Percentiles rank a stretch among this genome's conserved stretches.
Evolutionary conservation across 2,888 invertebrate genomes (phyloP).

Genomic region (Scelioninae gen. 2): DNA sequence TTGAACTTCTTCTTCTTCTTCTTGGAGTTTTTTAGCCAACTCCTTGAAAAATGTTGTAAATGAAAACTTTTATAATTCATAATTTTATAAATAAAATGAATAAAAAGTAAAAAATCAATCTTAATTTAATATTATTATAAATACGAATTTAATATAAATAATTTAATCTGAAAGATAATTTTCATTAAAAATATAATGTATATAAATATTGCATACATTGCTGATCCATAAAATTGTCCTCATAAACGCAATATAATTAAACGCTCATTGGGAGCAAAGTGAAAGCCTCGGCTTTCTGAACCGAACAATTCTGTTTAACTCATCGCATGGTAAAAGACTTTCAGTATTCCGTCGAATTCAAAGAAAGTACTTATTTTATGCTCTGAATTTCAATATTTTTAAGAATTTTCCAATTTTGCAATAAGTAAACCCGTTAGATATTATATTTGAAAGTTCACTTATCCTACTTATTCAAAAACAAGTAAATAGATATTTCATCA

Average conservation of each 20-base stretch:
- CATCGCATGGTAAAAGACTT: slow-evolving; percentile 29
- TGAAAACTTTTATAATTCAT: no score
- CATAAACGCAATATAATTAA: slow-evolving; percentile 36
- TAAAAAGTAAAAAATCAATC: no score
- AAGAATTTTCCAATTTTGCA: background rate
- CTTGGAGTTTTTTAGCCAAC: slow-evolving; percentile 85
- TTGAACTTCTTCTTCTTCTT: slow-evolving; percentile 83
- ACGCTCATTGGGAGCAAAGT: slow-evolving; percentile 45
- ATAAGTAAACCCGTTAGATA: slow-evolving; percentile 18
- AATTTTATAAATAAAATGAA: no score
- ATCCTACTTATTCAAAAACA: background rate
- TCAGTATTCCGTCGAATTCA: slow-evolving; percentile 29
- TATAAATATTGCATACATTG: slow-evolving; percentile 1
- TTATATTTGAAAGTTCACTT: slow-evolving; percentile 20
- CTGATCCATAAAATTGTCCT: slow-evolving; percentile 39
- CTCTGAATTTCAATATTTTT: slow-evolving; percentile 48
- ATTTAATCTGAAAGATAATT: no score
- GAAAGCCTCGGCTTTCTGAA: slow-evolving; percentile 53
- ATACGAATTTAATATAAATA: no score
- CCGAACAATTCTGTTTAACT: slow-evolving; percentile 50
- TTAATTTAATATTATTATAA: no score
- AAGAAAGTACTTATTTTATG: slow-evolving; percentile 40
- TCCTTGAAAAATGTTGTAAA: slow-evolving; percentile 76
- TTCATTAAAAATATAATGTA: no score
- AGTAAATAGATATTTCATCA: background rate